Conservation (phyloP, 2,113 vertebrate genomes). For the Cercopithecus mona region DNA sequence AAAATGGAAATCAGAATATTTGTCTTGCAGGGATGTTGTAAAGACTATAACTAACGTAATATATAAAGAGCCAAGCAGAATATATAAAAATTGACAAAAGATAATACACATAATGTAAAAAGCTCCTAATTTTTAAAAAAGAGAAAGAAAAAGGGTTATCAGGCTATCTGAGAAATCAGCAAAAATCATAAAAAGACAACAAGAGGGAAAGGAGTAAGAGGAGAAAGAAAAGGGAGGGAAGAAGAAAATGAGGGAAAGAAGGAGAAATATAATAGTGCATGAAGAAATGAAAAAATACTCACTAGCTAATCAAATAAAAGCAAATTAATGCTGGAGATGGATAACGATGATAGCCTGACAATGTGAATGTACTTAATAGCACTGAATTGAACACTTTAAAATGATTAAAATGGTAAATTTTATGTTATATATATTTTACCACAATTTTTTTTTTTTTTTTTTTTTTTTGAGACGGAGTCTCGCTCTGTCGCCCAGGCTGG, state of each 20-base stretch:
- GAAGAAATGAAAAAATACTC: not conserved
- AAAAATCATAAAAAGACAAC: not conserved
- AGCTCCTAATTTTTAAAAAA: not conserved
- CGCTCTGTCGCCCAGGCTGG: no score
- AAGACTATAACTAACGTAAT: not conserved
- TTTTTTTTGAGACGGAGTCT: no score
- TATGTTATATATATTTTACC: not conserved
- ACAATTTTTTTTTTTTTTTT: not conserved
- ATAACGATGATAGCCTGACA: not conserved
- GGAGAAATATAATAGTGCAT: not conserved
- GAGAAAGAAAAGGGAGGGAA: no score
- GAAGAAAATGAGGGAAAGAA: not conserved
- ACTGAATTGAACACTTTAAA: not conserved
- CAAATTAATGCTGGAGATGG: not conserved
- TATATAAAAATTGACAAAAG: not conserved
- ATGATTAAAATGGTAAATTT: not conserved
- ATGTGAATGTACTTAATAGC: not conserved
- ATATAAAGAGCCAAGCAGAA: not conserved
- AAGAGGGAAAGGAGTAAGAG: fast-evolving
- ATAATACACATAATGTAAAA: not conserved
- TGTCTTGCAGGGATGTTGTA: not conserved
- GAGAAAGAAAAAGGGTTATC: not conserved
- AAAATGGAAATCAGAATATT: not conserved
- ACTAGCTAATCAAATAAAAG: not conserved
- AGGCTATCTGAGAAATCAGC: not conserved